Conservation (phyloP, 1,140 invertebrate genomes). For the Euwallacea fornicatus region DNA sequence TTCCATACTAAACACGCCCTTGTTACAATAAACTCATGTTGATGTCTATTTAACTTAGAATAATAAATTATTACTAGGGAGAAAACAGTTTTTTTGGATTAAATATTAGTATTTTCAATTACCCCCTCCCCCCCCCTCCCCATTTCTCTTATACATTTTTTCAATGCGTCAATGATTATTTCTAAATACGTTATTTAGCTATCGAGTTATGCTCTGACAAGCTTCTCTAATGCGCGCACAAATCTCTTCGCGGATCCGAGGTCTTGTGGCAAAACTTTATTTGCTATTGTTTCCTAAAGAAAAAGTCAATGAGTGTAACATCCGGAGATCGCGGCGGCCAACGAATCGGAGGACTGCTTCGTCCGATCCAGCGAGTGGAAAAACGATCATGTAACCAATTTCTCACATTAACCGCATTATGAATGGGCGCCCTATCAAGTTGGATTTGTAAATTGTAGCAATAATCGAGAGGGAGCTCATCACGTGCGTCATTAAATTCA, state of each 20-base stretch:
- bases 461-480: neutral
- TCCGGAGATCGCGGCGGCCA: slow-evolving; percentile 3
- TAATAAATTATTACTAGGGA: neutral
- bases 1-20: no score
- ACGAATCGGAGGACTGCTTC: neutral
- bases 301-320: neutral
- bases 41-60: neutral
- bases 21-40: no score
- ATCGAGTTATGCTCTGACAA: slow-evolving; percentile 5
- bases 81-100: slow-evolving; percentile 1
- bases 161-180: slow-evolving; percentile 11
- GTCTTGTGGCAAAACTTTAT: slow-evolving; percentile 10
- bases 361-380: no score
- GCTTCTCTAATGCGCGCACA: slow-evolving; percentile 2
- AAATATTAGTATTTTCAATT: slow-evolving; percentile 19
- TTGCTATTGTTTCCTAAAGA: neutral
- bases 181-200: slow-evolving; percentile 1
- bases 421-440: slow-evolving; percentile 6
- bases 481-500: neutral
- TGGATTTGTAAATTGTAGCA: slow-evolving; percentile 6
- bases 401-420: no score
- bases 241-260: neutral
- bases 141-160: slow-evolving; percentile 1
- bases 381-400: no score
- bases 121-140: no score